phyloP scores from a whole-genome alignment of 2,888 invertebrate species.

The Litoditis marina region DNA sequence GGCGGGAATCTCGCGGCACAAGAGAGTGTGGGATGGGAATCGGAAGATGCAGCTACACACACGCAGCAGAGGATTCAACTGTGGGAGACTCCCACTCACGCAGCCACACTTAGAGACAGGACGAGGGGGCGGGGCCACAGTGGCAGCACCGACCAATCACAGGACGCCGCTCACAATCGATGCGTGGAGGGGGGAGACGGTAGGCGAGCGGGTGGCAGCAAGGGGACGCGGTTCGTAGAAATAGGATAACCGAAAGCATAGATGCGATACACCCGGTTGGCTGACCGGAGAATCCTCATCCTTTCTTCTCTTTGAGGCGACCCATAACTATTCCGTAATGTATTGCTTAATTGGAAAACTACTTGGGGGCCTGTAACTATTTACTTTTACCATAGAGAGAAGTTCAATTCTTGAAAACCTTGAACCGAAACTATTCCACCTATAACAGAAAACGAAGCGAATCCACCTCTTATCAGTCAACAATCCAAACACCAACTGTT shows the following conservation, averaged over 20 bases:
- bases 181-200: neutral
- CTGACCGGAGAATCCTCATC: too few relatives aligned
- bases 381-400: too few relatives aligned
- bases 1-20: slow-evolving; percentile 24
- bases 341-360: too few relatives aligned
- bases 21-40: slow-evolving; percentile 25
- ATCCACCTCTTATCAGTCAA: too few relatives aligned
- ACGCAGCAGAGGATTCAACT: slow-evolving; percentile 22
- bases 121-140: neutral
- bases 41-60: neutral
- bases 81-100: slow-evolving; percentile 15
- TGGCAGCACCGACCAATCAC: neutral
- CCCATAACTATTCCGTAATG: too few relatives aligned
- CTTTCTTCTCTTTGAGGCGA: too few relatives aligned
- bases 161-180: neutral
- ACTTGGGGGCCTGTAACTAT: too few relatives aligned
- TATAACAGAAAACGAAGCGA: too few relatives aligned
- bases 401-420: too few relatives aligned
- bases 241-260: neutral
- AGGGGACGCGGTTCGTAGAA: neutral
- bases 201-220: neutral
- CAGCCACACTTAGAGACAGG: neutral
- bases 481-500: too few relatives aligned
- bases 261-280: neutral
- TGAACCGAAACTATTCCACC: too few relatives aligned